Evolutionary conservation across 1,140 invertebrate species (phyloP), one percentile per base, ranked within the genome.

Genomic region (Achatina immaculata): DNA sequence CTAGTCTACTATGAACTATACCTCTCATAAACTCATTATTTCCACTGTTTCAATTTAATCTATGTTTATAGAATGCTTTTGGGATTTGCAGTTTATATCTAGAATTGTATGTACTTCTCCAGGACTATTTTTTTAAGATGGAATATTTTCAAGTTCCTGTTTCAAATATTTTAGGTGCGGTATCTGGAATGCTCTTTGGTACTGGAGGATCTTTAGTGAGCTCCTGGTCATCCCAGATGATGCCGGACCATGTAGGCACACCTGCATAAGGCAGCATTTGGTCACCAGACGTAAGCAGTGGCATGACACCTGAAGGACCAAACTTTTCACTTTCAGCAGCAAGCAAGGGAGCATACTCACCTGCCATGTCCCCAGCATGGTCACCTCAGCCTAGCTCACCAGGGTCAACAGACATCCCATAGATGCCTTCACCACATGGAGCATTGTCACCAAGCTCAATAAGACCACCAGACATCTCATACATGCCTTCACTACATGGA

Each of bases 231-330:
- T 96, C 97, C 31, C 94, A 95, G 43, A 97, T 97, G 94, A 99
- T 98, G 0, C 98, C 98, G 98, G 94, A 94, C 71, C 94, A 94
- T 81, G 96, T 95, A 48, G 94, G 95, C 21, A 99, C 98, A 38
- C 98, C 98, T 34, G 94, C 94, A 21, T 99, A 97, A 90, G 85
- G 87, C 43, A 89, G 89, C 38, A 94, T 94, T 82, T 98, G 96
- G 94, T 97, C 96, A 73, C 96, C 96, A 88, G 94, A 95, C 79
- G 92, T 96, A 85, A 95, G 95, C 66, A 96, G 95, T 91, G 97
- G 96, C 72, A 99, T 99, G 96, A 99, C 98, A 11, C 97, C 98
- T 0, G 96, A 96, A 69, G 96, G 95, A 34, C 96, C 97, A 2
- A 96, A 96, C 40, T 99, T 99, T 91, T 99, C 98, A n/a, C 98